Evolutionary conservation across 2,888 invertebrate genomes (phyloP).

Genomic region (Petrophora chlorosata): DNA sequence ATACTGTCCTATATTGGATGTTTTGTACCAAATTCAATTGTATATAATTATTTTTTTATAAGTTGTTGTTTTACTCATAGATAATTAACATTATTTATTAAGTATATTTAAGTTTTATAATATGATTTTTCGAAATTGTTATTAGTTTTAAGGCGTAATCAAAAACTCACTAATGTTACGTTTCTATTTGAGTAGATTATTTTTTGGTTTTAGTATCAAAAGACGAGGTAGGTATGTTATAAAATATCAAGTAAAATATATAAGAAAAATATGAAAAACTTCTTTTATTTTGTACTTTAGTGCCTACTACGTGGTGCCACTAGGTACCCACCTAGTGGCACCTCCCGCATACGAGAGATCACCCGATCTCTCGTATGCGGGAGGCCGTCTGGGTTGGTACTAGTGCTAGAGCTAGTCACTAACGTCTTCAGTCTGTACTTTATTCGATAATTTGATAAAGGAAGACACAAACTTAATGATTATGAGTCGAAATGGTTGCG

Average conservation of each 20-base stretch:
- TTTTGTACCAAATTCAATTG: slow-evolving; percentile 65
- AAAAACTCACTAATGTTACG: slow-evolving; percentile 55
- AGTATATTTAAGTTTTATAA: slow-evolving; percentile 33
- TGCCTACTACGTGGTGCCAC: too few species aligned
- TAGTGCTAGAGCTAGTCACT: too few species aligned
- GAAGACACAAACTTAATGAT: too few species aligned
- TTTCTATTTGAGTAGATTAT: slow-evolving; percentile 31
- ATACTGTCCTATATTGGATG: slow-evolving; percentile 73
- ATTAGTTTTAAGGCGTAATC: slow-evolving; percentile 43
- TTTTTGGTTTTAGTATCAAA: slow-evolving; percentile 19
- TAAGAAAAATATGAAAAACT: slow-evolving; percentile 23
- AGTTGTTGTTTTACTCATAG: slow-evolving; percentile 25
- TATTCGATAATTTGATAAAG: too few species aligned
- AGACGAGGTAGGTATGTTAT: slow-evolving; percentile 34
- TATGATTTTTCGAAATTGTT: slow-evolving; percentile 42
- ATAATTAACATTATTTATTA: slow-evolving; percentile 46
- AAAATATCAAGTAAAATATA: slow-evolving; percentile 27
- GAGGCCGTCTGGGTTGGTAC: too few species aligned
- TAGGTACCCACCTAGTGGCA: too few species aligned
- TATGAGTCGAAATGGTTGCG: too few species aligned
- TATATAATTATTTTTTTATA: slow-evolving; percentile 36
- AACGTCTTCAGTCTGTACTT: too few species aligned
- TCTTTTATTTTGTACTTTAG: slow-evolving; percentile 28
- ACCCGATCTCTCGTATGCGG: too few species aligned
- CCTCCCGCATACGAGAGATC: too few species aligned